phyloP scores from a whole-genome alignment of 2,113 vertebrate genomes.

The Oncorhynchus kisutch region DNA sequence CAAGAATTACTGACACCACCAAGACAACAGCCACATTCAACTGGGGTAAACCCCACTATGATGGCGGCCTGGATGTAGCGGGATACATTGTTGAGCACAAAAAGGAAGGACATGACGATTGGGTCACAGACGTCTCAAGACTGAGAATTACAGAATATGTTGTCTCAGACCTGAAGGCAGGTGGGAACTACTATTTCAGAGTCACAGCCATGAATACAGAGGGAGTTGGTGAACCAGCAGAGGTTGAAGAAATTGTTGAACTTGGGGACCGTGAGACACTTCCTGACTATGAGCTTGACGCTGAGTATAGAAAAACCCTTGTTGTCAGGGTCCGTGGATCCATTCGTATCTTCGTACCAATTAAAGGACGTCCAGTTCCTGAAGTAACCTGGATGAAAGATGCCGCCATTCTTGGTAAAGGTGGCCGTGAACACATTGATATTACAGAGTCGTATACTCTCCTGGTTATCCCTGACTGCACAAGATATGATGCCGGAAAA shows the following conservation, averaged over 20 bases:
- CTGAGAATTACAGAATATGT: slow-evolving; percentile 90
- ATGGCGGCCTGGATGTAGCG: slow-evolving; percentile 92
- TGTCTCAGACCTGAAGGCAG: slow-evolving; percentile 87
- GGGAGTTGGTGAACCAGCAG: slow-evolving; percentile 87
- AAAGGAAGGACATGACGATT: slow-evolving; percentile 91
- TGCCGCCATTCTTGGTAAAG: slow-evolving; percentile 82
- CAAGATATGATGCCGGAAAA: slow-evolving; percentile 93
- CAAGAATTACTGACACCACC: slow-evolving; percentile 90
- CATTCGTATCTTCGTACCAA: slow-evolving; percentile 93
- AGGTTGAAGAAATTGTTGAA: slow-evolving; percentile 86
- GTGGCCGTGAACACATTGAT: slow-evolving; percentile 85
- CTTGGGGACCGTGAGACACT: slow-evolving; percentile 85
- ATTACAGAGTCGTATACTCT: slow-evolving; percentile 95
- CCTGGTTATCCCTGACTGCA: slow-evolving; percentile 93
- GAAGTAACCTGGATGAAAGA: slow-evolving; percentile 96
- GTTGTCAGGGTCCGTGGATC: slow-evolving; percentile 90
- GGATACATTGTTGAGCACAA: slow-evolving; percentile 95
- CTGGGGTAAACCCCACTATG: slow-evolving; percentile 93
- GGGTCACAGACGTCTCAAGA: slow-evolving; percentile 88
- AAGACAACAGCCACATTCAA: slow-evolving; percentile 90
- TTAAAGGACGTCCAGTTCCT: slow-evolving; percentile 91
- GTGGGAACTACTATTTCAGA: slow-evolving; percentile 93
- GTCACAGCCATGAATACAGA: slow-evolving; percentile 90
- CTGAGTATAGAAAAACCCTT: slow-evolving; percentile 92
- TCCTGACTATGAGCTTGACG: slow-evolving; percentile 97